Base-by-base conservation (phyloP, 2,797 vertebrate species). In the Micromesistius poutassou region DNA sequence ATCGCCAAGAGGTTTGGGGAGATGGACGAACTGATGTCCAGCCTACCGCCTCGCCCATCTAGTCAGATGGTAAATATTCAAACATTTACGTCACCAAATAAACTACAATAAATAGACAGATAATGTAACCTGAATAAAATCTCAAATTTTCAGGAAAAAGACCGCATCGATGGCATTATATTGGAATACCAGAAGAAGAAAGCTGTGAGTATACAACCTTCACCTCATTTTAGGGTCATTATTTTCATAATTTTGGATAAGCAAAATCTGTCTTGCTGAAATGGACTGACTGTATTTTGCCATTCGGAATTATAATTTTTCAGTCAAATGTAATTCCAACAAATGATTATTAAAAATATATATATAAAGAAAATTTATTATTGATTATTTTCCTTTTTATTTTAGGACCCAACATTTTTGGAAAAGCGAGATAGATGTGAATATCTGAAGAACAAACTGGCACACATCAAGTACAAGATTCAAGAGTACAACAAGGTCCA, bases 391-490 rank as follows among this genome's bases (percentile, higher is more conserved):
- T 83, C 77, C 78, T 35, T 81, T 72, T 83, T 4, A 77, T 75
- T 22, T 70, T 85, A 99, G 97, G 97, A 99, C 82, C 96, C 97
- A 38, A 91, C 96, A 0, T 98, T 96, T 91, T 76, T 96, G 90
- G 97, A 98, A 87, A 99, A 99, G 86, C 95, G 94, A 79, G 97
- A 99, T 4, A 92, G 97, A n/a, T 98, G 97, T 87, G 97, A 98
- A 84, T 99, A 99, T 84, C 91, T 99, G 8, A 99, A 98, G 89
- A 98, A 90, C 88, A 99, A 99, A 86, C 95, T 99, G 71, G 96
- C 97, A 36, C 97, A 98, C 86, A 98, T 99, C 91, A 98, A 99
- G 85, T 95, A 96, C 88, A 96, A 94, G 90, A 98, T 98, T 89
- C 96, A 97, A 75, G 96, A 99, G 86, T 98, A 98, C 82, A 96